Conservation (phyloP, 2,797 vertebrate species). For the Halcyon leucocephala region DNA sequence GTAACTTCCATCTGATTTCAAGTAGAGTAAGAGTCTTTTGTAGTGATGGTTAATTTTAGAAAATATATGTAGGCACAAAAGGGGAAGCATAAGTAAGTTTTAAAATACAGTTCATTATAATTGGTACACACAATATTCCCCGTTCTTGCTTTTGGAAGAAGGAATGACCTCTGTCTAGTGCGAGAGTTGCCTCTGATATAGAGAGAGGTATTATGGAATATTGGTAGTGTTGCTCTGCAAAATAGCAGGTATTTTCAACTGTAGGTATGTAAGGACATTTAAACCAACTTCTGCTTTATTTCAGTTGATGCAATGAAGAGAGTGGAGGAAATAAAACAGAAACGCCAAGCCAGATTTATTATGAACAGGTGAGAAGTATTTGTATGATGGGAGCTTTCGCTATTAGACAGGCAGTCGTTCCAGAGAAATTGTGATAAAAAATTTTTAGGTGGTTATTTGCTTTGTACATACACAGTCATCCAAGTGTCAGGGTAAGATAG, state of each 20-base stretch:
- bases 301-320: slow-evolving; percentile 95
- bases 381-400: background rate
- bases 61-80: background rate
- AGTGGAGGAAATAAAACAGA: slow-evolving; percentile 93
- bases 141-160: background rate
- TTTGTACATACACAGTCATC: background rate
- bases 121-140: background rate
- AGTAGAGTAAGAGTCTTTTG: background rate
- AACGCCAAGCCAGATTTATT: slow-evolving; percentile 93
- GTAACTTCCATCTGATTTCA: background rate
- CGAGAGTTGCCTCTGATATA: background rate
- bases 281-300: slow-evolving; percentile 31
- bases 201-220: background rate
- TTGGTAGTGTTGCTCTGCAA: background rate
- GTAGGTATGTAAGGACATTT: background rate
- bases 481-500: background rate
- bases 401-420: background rate
- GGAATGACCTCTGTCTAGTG: rapidly evolving
- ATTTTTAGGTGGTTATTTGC: background rate
- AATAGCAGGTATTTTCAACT: background rate
- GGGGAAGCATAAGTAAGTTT: background rate
- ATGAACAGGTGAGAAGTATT: slow-evolving; percentile 88
- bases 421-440: background rate
- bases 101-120: background rate
- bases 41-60: background rate